Percentiles rank a stretch among this genome's conserved stretches.
phyloP scores from a whole-genome alignment of 2,113 vertebrate species.

The Leuciscus idus region DNA sequence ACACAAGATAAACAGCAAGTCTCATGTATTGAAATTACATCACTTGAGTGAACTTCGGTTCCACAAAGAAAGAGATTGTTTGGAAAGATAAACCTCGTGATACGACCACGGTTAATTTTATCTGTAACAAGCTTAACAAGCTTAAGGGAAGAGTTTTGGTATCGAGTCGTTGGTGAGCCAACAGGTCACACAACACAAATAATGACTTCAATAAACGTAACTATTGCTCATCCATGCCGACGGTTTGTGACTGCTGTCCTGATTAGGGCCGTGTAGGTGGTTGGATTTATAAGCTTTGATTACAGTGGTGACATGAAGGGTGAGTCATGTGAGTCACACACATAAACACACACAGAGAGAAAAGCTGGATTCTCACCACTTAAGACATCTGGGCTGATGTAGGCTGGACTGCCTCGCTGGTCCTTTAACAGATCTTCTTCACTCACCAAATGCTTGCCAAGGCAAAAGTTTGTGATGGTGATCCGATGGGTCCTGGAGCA shows the following conservation, averaged over 20 bases:
- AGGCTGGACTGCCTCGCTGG: constrained; percentile 97
- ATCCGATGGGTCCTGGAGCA: constrained; percentile 90
- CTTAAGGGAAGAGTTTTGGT: constrained; percentile 11
- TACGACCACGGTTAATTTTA: not conserved
- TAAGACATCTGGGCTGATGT: constrained; percentile 97
- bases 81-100: constrained; percentile 17
- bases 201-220: constrained; percentile 17
- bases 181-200: constrained; percentile 16
- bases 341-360: not conserved
- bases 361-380: constrained; percentile 80
- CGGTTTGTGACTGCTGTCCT: constrained; percentile 29
- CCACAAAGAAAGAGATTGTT: not conserved
- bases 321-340: constrained; percentile 29
- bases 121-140: not conserved
- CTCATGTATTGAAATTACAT: not conserved
- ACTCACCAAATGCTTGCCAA: constrained; percentile 97
- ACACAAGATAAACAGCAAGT: not conserved
- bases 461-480: constrained; percentile 99
- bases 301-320: constrained; percentile 40
- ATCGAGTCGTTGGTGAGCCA: not conserved
- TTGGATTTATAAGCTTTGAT: constrained; percentile 53
- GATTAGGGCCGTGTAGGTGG: constrained; percentile 33
- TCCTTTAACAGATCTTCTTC: constrained; percentile 98
- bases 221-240: not conserved
- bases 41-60: constrained; percentile 9